These are phyloP conservation scores for Siniperca chuatsi DNA, from an alignment of 2,113 vertebrate genomes.

Conservation along the genomic window DNA sequence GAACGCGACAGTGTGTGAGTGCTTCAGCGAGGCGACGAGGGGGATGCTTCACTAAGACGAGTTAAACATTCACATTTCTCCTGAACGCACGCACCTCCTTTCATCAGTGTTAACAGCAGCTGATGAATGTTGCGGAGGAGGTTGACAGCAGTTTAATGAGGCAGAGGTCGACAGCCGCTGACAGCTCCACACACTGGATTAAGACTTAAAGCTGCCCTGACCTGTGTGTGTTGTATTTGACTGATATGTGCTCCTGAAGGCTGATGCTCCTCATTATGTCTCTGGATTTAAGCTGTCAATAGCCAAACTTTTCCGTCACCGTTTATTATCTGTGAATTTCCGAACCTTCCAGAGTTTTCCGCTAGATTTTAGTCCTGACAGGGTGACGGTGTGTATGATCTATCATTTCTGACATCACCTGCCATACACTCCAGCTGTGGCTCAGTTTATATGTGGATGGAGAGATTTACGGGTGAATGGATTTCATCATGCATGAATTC, in stretches of 20 bases:
- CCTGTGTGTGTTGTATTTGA: background rate
- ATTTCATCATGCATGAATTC: background rate
- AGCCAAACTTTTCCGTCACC: background rate
- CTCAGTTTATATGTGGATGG: background rate
- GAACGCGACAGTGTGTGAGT: background rate
- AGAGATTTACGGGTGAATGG: background rate
- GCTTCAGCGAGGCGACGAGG: background rate
- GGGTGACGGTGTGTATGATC: background rate
- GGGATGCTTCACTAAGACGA: background rate
- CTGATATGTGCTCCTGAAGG: background rate
- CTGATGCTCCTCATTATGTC: background rate
- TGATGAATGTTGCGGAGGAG: constrained; percentile 25
- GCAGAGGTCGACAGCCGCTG: constrained; percentile 1
- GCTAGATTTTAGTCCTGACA: background rate
- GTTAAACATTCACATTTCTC: background rate
- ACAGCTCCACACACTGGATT: background rate
- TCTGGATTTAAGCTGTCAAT: background rate
- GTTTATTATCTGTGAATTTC: background rate
- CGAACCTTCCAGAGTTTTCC: background rate
- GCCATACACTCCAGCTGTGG: background rate
- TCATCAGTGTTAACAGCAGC: constrained; percentile 17
- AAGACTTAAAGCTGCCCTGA: background rate
- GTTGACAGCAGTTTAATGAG: constrained; percentile 33
- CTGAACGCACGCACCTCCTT: background rate
- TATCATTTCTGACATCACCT: background rate